Base-by-base conservation (phyloP, 2,888 invertebrate species). In the Xylota segnis region DNA sequence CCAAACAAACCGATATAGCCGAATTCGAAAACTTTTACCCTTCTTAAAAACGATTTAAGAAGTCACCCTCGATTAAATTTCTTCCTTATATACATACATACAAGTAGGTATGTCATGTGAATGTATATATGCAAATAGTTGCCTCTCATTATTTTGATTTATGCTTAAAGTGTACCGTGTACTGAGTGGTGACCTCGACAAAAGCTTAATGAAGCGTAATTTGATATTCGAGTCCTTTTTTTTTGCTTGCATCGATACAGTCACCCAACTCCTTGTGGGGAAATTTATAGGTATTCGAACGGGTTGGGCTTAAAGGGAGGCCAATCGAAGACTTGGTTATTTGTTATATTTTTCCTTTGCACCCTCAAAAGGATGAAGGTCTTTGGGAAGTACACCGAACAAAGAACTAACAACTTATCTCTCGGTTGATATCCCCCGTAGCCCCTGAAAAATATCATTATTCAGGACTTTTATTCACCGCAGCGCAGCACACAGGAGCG, bases 391-490 rank as follows among this genome's bases (percentile, higher is more conserved):
- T 61, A 61, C 72, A 45, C 37, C 74, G 45, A 74, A 75, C 83
- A 71, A 84, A 54, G 71, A 71, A 71, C 56, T 75, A 72, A 40
- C 56, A 59, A 54, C 65, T 71, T 66, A 79, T 71, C 75, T 71
- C 75, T 76, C 40, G 37, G 74, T 63, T 78, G 74, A 32, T 74
- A 59, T 52, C 74, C 70, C 18, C 61, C 18, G 68, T 61, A 50
- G 40, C 74, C 74, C 56, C 74, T 66, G 58, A 50, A 40, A 75
- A 81, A 81, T 70, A 75, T 79, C 84, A 81, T 81, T 81, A 79
- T 81, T 79, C 84, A 79, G 84, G 79, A 79, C 27, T 78, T 84
- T 56, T 58, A 75, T 75, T 79, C 75, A 66, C n/a, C 32, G n/a
- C 6, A 47, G 16, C 52, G 14, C 59, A 23, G 14, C 59, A 23